phyloP scores from a whole-genome alignment of 1,140 invertebrate genomes.

The Teleopsis dalmanni region DNA sequence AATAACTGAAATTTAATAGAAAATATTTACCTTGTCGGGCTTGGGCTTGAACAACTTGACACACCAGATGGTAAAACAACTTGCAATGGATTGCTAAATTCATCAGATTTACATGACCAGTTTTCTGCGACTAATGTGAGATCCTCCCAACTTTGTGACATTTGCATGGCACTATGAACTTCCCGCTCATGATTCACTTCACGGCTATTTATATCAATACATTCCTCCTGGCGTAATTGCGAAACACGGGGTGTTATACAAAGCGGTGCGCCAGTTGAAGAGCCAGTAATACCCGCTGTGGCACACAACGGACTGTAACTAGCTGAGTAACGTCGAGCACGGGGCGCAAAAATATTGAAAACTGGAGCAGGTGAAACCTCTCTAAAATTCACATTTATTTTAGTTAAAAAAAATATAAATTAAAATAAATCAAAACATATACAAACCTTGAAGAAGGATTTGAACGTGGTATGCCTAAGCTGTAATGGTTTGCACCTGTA shows the following conservation, averaged over 20 bases:
- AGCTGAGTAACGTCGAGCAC: conserved; percentile 73
- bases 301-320: conserved; percentile 60
- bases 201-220: conserved; percentile 69
- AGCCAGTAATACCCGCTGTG: conserved; percentile 11
- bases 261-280: conserved; percentile 48
- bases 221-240: conserved; percentile 81
- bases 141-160: conserved; percentile 86
- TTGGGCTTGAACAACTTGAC: conserved; percentile 34
- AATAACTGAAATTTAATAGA: neutral
- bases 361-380: conserved; percentile 43
- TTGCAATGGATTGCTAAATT: conserved; percentile 47
- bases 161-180: conserved; percentile 78
- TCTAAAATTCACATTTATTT: conserved; percentile 16
- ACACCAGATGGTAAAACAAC: conserved; percentile 25
- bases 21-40: conserved; percentile 26
- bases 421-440: neutral
- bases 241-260: conserved; percentile 73
- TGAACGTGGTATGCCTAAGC: conserved; percentile 23
- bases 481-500: neutral
- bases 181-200: conserved; percentile 86
- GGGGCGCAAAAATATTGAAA: conserved; percentile 54
- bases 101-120: conserved; percentile 48
- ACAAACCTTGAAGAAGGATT: conserved; percentile 21
- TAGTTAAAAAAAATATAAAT: conserved; percentile 8
- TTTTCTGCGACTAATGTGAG: conserved; percentile 64